Conservation (phyloP, 2,888 invertebrate species). For the Timema podura region DNA sequence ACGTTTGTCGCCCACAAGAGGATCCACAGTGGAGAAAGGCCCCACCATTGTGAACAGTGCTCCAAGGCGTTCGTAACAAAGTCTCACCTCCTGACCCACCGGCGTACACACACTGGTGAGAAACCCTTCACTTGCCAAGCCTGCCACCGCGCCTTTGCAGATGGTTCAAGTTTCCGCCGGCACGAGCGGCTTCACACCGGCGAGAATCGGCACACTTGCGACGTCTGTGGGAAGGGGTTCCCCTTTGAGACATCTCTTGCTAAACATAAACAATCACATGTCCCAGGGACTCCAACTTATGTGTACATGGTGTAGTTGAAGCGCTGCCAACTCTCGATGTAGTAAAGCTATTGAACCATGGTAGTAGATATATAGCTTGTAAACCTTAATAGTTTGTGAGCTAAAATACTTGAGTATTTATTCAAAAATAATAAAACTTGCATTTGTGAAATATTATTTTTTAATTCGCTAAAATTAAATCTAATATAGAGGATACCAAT, state of each 20-base stretch:
- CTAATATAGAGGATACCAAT: no score
- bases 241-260: slow-evolving; percentile 30
- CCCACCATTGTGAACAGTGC: slow-evolving; percentile 32
- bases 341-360: no score
- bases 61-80: slow-evolving; percentile 33
- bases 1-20: slow-evolving; percentile 33
- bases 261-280: slow-evolving; percentile 29
- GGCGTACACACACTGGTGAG: slow-evolving; percentile 33
- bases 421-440: no score
- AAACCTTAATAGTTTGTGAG: no score
- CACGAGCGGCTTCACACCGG: slow-evolving; percentile 34
- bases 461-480: no score
- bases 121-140: slow-evolving; percentile 32
- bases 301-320: slow-evolving; percentile 16
- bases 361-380: no score
- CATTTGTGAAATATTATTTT: no score
- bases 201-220: slow-evolving; percentile 31
- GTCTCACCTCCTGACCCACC: slow-evolving; percentile 33
- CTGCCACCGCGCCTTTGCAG: slow-evolving; percentile 32
- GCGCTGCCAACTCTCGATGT: no score
- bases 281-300: slow-evolving; percentile 22
- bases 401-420: no score
- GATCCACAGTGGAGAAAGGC: slow-evolving; percentile 34
- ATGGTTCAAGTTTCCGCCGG: slow-evolving; percentile 33
- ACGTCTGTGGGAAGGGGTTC: slow-evolving; percentile 32